Conservation (phyloP, 2,797 vertebrate genomes). For the Poliocrania exsul region DNA sequence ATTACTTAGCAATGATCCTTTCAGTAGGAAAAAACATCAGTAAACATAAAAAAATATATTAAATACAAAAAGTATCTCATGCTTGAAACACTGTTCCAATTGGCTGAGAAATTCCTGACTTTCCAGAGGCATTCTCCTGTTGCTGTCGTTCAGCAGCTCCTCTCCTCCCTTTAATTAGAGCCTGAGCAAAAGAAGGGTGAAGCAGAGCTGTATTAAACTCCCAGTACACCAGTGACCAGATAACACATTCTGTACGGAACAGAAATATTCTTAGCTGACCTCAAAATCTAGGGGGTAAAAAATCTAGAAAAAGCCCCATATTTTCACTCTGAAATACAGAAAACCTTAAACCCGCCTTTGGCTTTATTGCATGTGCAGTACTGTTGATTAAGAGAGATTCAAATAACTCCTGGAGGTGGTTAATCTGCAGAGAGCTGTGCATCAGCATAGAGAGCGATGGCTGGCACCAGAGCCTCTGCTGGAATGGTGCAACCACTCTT, state of each 20-base stretch:
- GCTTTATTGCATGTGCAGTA: background rate
- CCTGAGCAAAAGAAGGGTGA: background rate
- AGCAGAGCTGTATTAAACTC: background rate
- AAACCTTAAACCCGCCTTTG: background rate
- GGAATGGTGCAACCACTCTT: background rate
- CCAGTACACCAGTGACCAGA: background rate
- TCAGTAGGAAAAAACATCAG: background rate
- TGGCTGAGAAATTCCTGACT: background rate
- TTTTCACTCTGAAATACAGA: background rate
- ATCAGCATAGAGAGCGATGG: background rate
- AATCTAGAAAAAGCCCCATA: rapidly evolving
- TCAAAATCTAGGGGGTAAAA: background rate
- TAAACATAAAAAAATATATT: background rate
- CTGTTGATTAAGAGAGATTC: background rate
- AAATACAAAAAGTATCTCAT: background rate
- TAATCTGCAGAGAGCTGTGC: background rate
- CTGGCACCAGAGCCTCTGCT: constrained; percentile 9
- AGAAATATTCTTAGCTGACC: background rate
- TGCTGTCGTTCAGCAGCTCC: background rate
- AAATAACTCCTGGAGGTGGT: background rate
- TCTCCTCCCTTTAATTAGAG: background rate
- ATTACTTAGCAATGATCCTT: background rate
- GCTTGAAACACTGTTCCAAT: background rate
- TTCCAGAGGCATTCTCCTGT: background rate
- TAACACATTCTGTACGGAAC: background rate